Conservation (phyloP, 1,140 invertebrate species). For the Ceratosolen fusciceps region DNA sequence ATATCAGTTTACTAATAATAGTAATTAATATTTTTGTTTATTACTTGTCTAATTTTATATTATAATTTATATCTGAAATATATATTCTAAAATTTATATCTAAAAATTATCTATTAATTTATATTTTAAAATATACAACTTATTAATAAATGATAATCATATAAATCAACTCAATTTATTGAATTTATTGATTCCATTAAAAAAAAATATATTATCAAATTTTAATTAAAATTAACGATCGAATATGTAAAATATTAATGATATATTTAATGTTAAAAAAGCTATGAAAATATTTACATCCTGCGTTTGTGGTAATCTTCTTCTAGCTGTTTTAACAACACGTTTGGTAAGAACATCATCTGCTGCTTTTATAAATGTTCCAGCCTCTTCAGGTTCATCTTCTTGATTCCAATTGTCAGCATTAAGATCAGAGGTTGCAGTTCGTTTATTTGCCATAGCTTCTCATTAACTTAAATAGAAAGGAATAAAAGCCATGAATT, state of each 20-base stretch:
- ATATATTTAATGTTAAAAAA: not conserved
- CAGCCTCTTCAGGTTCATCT: conserved; percentile 84
- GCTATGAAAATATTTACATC: conserved; percentile 37
- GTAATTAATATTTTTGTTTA: too few relatives aligned
- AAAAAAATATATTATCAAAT: too few relatives aligned
- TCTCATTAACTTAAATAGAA: conserved; percentile 24
- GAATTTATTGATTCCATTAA: too few relatives aligned
- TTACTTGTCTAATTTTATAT: too few relatives aligned
- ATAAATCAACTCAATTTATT: too few relatives aligned
- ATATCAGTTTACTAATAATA: too few relatives aligned
- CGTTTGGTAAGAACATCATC: conserved; percentile 81
- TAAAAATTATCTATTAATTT: not conserved
- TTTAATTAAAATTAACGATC: too few relatives aligned
- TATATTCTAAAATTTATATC: too few relatives aligned
- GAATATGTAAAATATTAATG: too few relatives aligned
- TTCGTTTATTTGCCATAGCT: conserved; percentile 83
- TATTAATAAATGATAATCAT: not conserved
- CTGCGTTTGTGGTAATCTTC: conserved; percentile 68
- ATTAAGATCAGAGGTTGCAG: conserved; percentile 83
- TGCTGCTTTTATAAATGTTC: conserved; percentile 79
- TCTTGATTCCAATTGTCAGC: conserved; percentile 93
- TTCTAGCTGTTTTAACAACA: conserved; percentile 83
- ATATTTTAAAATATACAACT: not conserved
- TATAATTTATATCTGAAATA: too few relatives aligned
- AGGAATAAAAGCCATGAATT: not conserved